Conservation (phyloP, 2,113 vertebrate genomes). For the Planiliza haematocheilus region DNA sequence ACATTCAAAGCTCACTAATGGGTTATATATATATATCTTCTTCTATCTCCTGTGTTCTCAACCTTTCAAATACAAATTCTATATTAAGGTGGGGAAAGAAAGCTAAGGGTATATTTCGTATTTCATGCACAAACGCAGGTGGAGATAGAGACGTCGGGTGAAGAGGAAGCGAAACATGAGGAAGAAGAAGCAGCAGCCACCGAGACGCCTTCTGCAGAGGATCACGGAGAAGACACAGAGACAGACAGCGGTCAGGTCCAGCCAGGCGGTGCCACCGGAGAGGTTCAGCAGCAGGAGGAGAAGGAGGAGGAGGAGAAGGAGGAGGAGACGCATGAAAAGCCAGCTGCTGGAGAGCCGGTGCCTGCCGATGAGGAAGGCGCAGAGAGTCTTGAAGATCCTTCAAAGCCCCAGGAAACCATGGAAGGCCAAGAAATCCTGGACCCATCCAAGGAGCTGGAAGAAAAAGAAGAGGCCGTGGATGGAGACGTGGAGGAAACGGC, state of each 20-base stretch:
- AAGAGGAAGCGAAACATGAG: conserved; percentile 25
- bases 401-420: not conserved
- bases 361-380: conserved; percentile 36
- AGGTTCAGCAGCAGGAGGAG: conserved; percentile 30
- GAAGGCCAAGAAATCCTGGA: conserved; percentile 38
- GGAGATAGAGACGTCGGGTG: conserved; percentile 42
- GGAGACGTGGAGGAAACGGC: conserved; percentile 43
- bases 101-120: not conserved
- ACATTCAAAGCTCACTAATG: too few species aligned
- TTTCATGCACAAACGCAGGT: conserved; percentile 56
- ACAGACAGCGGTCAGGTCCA: conserved; percentile 30
- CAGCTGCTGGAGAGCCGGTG: conserved; percentile 41
- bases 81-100: not conserved
- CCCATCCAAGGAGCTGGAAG: conserved; percentile 16
- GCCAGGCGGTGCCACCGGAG: conserved; percentile 8
- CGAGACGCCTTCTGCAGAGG: conserved; percentile 19
- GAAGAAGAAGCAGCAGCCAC: conserved; percentile 19
- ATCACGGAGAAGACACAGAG: conserved; percentile 35
- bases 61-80: not conserved
- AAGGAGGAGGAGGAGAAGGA: conserved; percentile 10
- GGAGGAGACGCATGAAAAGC: conserved; percentile 31
- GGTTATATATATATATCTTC: too few species aligned
- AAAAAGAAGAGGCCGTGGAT: conserved; percentile 9
- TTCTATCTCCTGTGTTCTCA: too few species aligned
- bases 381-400: conserved; percentile 37